A percentile compares a stretch with the other conserved stretches of the same genome.
Conservation (phyloP, 2,888 invertebrate genomes). For the Drosophila lacicola region DNA sequence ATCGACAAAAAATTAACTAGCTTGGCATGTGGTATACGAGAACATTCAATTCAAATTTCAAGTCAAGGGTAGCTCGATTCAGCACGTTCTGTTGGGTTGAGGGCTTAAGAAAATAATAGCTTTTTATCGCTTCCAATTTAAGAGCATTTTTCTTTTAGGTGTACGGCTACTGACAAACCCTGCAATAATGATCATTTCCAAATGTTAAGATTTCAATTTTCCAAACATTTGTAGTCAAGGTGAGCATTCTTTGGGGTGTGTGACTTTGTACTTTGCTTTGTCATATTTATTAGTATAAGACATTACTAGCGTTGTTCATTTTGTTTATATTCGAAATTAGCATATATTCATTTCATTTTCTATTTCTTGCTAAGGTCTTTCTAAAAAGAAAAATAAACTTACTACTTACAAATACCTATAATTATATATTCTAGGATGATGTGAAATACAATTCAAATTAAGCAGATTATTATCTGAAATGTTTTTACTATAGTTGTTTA, state of each 20-base stretch:
- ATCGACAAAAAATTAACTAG: no score
- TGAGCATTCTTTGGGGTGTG: constrained; percentile 75
- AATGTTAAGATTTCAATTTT: background rate
- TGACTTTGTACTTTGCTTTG: constrained; percentile 62
- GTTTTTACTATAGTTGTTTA: constrained; percentile 57
- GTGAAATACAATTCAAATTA: constrained; percentile 34
- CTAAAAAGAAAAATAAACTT: constrained; percentile 7
- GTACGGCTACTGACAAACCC: background rate
- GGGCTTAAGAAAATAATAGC: no score
- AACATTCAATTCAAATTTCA: no score
- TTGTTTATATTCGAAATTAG: background rate
- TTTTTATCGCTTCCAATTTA: no score
- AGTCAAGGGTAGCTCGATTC: no score
- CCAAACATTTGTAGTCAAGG: constrained; percentile 45
- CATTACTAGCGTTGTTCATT: background rate
- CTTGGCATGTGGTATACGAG: no score
- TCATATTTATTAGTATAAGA: constrained; percentile 44
- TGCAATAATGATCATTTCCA: background rate
- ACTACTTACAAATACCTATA: constrained; percentile 11
- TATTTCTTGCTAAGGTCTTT: constrained; percentile 11
- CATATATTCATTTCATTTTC: background rate
- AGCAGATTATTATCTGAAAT: constrained; percentile 30
- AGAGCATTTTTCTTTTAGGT: background rate
- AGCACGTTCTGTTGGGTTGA: no score
- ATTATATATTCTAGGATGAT: constrained; percentile 40